These are phyloP conservation scores for Iselma pallidipennis DNA, from an alignment of 2,888 invertebrate species.

Conservation along the genomic window DNA sequence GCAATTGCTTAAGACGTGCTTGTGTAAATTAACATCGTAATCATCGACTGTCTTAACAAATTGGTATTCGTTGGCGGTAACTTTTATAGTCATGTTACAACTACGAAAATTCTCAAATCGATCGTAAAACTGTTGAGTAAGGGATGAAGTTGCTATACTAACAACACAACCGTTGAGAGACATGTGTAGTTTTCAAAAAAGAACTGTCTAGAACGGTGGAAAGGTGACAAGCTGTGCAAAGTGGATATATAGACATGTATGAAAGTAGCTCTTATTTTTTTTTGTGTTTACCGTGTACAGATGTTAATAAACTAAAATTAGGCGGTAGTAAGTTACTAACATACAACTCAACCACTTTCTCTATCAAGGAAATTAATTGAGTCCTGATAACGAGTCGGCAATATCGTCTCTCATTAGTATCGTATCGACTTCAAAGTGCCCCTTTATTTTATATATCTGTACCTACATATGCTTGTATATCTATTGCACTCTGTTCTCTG, in stretches of 20 bases:
- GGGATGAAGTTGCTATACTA: not conserved
- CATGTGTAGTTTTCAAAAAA: no score
- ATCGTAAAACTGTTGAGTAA: not conserved
- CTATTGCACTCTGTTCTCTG: not conserved
- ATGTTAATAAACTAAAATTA: conserved; percentile 45
- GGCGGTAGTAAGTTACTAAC: conserved; percentile 40
- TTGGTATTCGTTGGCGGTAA: not conserved
- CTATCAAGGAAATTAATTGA: conserved; percentile 50
- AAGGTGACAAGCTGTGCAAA: no score
- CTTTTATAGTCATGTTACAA: not conserved
- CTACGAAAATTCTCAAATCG: not conserved
- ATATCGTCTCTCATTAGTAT: conserved; percentile 50
- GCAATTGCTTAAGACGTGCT: conserved; percentile 12
- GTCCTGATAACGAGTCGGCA: conserved; percentile 44
- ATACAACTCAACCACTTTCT: conserved; percentile 12
- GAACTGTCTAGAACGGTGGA: no score
- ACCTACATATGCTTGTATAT: not conserved
- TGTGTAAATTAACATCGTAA: conserved; percentile 19
- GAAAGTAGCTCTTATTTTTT: not conserved
- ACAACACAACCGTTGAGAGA: no score
- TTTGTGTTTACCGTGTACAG: not conserved
- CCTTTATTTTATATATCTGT: not conserved
- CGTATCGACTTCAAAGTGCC: conserved; percentile 41
- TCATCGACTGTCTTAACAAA: not conserved
- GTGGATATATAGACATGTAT: no score